phyloP scores from a whole-genome alignment of 2,113 vertebrate species.

The Coptodon bakossiorum region DNA sequence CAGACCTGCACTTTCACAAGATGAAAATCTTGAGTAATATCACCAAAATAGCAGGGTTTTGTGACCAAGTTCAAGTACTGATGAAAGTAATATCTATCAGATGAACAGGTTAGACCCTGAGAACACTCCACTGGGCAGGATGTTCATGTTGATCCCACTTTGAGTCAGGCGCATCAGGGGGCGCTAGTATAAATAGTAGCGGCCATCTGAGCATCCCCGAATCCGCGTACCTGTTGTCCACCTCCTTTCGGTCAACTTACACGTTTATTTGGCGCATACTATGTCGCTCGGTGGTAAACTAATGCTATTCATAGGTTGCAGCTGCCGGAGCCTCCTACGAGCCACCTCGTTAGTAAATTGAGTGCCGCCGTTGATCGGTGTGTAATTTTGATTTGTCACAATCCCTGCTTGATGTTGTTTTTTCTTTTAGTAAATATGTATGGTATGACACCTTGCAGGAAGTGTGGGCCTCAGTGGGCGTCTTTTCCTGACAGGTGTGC shows the following conservation, averaged over 20 bases:
- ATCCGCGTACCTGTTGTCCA: background rate
- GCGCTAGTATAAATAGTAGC: background rate
- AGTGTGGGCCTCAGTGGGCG: background rate
- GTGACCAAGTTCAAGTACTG: background rate
- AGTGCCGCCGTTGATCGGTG: fast-evolving
- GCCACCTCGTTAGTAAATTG: background rate
- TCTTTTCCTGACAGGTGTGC: background rate
- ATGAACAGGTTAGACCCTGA: background rate
- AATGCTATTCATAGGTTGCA: background rate
- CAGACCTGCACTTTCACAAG: background rate
- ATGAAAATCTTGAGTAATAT: background rate
- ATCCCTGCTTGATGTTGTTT: fast-evolving
- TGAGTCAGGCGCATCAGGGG: background rate
- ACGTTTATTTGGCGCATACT: fast-evolving
- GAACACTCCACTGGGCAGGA: background rate
- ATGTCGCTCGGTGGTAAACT: background rate
- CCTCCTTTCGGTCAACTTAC: background rate
- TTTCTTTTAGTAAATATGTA: background rate
- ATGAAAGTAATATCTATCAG: background rate
- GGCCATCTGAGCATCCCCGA: fast-evolving
- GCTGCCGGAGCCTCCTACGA: background rate
- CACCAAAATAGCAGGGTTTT: background rate
- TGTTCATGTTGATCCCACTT: background rate
- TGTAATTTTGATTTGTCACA: background rate
- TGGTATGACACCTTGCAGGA: background rate